Evolutionary conservation across 2,113 vertebrate genomes (phyloP).

Genomic region (Oenanthe oenanthe): DNA sequence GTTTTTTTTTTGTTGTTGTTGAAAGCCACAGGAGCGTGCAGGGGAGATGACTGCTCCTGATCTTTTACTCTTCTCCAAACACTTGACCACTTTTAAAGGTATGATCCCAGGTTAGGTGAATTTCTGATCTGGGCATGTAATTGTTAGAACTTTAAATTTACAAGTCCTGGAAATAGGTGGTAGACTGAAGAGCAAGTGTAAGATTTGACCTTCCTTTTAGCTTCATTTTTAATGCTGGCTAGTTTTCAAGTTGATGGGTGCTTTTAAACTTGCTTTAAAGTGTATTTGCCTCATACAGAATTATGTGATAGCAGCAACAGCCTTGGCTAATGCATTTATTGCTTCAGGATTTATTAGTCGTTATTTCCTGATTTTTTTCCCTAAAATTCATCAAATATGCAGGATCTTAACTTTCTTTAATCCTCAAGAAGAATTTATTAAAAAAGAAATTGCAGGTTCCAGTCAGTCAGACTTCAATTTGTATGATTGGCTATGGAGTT

Average conservation of each 20-base stretch:
- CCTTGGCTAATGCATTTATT: neutral
- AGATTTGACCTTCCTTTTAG: neutral
- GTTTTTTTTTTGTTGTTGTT: neutral
- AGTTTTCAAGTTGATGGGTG: neutral
- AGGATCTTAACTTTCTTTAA: neutral
- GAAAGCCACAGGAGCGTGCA: neutral
- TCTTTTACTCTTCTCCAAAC: neutral
- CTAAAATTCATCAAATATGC: neutral
- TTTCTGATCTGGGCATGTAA: neutral
- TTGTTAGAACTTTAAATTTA: neutral
- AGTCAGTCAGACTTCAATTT: neutral
- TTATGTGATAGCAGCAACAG: neutral
- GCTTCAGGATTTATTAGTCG: slow-evolving; percentile 6
- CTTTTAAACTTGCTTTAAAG: slow-evolving; percentile 13
- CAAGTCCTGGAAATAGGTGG: neutral
- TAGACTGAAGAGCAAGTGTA: neutral
- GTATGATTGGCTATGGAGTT: neutral
- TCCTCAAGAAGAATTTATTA: neutral
- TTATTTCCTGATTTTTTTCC: neutral
- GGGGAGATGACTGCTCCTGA: neutral
- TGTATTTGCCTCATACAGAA: neutral
- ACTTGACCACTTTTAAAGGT: neutral
- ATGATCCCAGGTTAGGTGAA: neutral
- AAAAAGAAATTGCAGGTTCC: neutral
- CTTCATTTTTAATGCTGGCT: neutral